These are phyloP conservation scores for Aldabrachelys gigantea DNA, from an alignment of 2,113 vertebrate genomes.

Conservation along the genomic window DNA sequence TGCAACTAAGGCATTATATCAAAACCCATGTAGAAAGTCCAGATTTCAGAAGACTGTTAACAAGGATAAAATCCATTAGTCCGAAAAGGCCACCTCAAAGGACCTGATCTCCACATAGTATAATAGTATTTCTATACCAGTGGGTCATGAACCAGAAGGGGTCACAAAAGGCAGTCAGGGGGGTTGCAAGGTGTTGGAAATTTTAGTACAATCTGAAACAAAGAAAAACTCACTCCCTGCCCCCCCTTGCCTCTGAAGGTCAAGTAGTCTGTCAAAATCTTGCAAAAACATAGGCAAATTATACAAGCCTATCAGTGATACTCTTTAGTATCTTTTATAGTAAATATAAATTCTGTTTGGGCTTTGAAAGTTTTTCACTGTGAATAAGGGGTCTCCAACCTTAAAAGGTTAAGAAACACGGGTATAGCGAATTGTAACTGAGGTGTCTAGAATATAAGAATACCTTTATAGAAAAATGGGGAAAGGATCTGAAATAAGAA, in stretches of 20 bases:
- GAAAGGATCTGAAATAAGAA: not conserved
- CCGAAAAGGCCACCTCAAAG: not conserved
- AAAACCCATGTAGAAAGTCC: not conserved
- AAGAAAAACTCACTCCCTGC: not conserved
- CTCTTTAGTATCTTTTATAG: not conserved
- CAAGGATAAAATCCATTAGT: not conserved
- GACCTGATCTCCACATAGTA: rapidly evolving
- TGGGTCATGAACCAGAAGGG: not conserved
- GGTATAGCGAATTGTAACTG: too few relatives aligned
- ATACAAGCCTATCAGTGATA: not conserved
- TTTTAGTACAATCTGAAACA: too few relatives aligned
- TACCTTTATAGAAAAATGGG: not conserved
- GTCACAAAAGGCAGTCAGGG: not conserved
- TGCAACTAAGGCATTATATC: not conserved
- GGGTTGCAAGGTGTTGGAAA: too few relatives aligned
- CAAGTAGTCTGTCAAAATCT: not conserved
- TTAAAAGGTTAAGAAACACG: not conserved
- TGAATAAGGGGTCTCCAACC: not conserved
- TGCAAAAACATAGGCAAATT: not conserved
- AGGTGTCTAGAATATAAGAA: not conserved
- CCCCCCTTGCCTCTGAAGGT: not conserved
- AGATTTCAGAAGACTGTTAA: not conserved
- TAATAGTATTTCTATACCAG: rapidly evolving
- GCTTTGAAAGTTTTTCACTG: too few relatives aligned
- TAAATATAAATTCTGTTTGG: too few relatives aligned